Evolutionary conservation across 1,140 invertebrate genomes (phyloP), one percentile per base, ranked within the genome.

Genomic region (Drosophila truncata): DNA sequence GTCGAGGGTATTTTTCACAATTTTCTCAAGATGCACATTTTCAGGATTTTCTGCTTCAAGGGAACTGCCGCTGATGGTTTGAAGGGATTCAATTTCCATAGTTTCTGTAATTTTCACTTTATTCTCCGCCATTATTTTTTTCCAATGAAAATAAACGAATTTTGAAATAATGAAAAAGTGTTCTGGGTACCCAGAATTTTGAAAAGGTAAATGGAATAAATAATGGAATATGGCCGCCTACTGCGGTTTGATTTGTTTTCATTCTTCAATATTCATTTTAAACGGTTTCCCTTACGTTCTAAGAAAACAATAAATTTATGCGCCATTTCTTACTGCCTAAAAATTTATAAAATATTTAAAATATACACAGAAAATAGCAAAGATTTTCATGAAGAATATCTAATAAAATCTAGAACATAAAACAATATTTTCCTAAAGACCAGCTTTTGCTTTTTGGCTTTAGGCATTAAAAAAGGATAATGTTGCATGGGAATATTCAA

Each of bases 1-100:
- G 2, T 46, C 13, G 18, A 85, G 33, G 0, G 55, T 60, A 3
- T 49, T 61, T 2, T 27, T 4, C 6, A 85, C 67, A 25, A 69
- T 70, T 13, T 44, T 9, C 3, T 58, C 35, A 2, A 84, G 7
- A 10, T 78, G 46, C 0, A 14, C 6, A 3, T 37, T n/a, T 2
- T 6, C 5, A 4, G 27, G 18, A 25, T 9, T 16, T n/a, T 16
- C 13, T 14, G 3, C 2, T 0, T 39, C n/a, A 4, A 18, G 2
- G 5, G 50, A 62, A 29, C 11, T 37, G 42, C 42, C 46, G 29
- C 78, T 73, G 1, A 62, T 55, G 0, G 52, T n/a, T 0, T 27
- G 4, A 10, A 71, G 42, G 0, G 29, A 35, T 3, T 33, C 18
- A 2, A 20, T 20, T 9, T 20, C 14, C 7, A 10, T 9, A 4